Conservation (phyloP, 2,797 vertebrate species). For the Chelmon rostratus region DNA sequence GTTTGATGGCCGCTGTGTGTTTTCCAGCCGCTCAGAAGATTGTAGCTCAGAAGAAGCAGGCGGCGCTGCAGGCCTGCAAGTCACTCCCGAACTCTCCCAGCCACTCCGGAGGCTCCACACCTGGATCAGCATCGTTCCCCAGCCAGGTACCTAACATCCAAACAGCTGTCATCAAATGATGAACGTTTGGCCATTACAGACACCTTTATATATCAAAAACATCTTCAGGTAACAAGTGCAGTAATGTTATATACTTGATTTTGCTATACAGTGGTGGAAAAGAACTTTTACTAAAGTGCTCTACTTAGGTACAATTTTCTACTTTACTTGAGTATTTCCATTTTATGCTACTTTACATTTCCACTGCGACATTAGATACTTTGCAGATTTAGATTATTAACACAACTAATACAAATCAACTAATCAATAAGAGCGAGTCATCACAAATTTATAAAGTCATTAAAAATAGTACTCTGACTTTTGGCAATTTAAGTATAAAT, state of each 20-base stretch:
- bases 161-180: neutral
- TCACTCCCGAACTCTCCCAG: conserved; percentile 96
- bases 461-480: no score
- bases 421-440: neutral
- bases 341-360: neutral
- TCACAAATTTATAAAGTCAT: no score
- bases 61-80: conserved; percentile 93
- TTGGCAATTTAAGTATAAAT: no score
- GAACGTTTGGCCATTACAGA: neutral
- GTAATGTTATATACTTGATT: no score
- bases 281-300: neutral
- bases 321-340: neutral
- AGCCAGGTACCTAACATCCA: conserved; percentile 84
- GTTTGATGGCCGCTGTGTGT: conserved; percentile 11
- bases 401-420: neutral
- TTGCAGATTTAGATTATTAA: neutral
- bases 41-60: conserved; percentile 90
- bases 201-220: neutral
- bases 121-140: conserved; percentile 84
- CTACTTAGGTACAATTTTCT: neutral
- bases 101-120: conserved; percentile 93
- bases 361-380: no score
- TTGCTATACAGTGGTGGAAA: neutral
- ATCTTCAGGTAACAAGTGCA: no score
- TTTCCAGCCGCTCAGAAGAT: conserved; percentile 93